These are phyloP conservation scores for Coluber constrictor DNA, from an alignment of 2,797 vertebrate genomes.

Conservation along the genomic window DNA sequence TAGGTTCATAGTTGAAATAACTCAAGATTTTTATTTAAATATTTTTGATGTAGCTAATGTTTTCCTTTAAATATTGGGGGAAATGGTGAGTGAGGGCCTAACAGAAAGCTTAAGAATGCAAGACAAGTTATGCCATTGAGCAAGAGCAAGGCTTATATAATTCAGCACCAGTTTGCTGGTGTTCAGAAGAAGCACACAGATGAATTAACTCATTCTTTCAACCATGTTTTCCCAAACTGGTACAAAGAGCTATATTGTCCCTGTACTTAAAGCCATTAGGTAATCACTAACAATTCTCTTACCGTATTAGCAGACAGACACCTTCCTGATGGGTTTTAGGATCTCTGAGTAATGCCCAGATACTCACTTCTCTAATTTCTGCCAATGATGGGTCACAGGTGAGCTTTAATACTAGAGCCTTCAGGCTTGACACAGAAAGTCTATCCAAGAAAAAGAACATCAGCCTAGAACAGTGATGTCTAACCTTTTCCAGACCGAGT, in stretches of 20 bases:
- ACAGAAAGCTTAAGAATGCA: background rate
- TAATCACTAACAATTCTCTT: background rate
- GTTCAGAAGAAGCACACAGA: background rate
- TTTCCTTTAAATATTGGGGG: background rate
- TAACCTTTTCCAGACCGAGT: no score
- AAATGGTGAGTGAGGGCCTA: background rate
- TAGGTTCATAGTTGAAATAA: background rate
- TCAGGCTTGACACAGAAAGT: constrained; percentile 26
- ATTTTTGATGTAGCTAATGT: background rate
- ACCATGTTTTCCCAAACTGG: background rate
- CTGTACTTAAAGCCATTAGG: background rate
- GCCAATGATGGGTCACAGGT: background rate
- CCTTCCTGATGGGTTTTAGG: constrained; percentile 7
- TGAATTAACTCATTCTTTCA: background rate
- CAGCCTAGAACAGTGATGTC: background rate
- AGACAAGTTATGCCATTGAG: background rate
- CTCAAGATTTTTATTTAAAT: background rate
- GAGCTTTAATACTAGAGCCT: constrained; percentile 9
- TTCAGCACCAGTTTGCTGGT: background rate
- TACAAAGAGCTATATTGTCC: background rate
- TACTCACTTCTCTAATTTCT: background rate
- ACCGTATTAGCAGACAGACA: constrained; percentile 6
- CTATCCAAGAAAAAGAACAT: background rate
- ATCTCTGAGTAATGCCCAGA: constrained; percentile 19
- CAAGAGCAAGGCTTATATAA: background rate